Evolutionary conservation across 1,140 invertebrate genomes (phyloP).

Genomic region (Phortica variegata): DNA sequence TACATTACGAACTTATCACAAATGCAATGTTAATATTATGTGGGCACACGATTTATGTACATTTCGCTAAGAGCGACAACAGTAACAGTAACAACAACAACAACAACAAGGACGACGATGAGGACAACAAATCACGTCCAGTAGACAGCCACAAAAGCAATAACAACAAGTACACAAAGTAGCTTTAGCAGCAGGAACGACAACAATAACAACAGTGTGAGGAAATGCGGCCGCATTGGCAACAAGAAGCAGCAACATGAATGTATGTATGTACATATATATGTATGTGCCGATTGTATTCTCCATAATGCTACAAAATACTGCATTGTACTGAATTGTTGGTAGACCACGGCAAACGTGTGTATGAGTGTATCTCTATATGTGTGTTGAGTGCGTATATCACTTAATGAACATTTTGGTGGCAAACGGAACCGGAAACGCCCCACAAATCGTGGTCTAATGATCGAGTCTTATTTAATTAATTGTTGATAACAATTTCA

Average conservation of each 20-base stretch:
- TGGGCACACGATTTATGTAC: conserved; percentile 50
- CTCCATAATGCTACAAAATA: conserved; percentile 23
- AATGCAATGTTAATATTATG: conserved; percentile 27
- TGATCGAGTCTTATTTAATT: conserved; percentile 49
- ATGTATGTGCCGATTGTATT: conserved; percentile 7
- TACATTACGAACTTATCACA: conserved; percentile 53
- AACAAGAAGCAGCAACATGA: conserved; percentile 25
- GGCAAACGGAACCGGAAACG: conserved; percentile 43
- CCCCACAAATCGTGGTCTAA: conserved; percentile 50
- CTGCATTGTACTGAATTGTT: not conserved
- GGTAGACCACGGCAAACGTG: not conserved
- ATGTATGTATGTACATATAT: conserved; percentile 3
- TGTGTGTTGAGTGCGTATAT: too few species aligned
- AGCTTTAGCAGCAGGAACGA: conserved; percentile 23
- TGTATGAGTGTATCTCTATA: conserved; percentile 12
- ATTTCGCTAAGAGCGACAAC: conserved; percentile 51
- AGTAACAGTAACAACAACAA: conserved; percentile 46
- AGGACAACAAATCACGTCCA: conserved; percentile 47
- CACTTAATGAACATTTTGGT: conserved; percentile 28
- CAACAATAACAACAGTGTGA: conserved; percentile 12
- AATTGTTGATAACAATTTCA: conserved; percentile 49
- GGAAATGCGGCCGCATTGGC: conserved; percentile 8
- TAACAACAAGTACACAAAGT: conserved; percentile 24
- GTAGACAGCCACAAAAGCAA: not conserved
- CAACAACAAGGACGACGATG: conserved; percentile 21